Evolutionary conservation across 2,888 invertebrate species (phyloP), one percentile per base, ranked within the genome.

Genomic region (Athetis lepigone): DNA sequence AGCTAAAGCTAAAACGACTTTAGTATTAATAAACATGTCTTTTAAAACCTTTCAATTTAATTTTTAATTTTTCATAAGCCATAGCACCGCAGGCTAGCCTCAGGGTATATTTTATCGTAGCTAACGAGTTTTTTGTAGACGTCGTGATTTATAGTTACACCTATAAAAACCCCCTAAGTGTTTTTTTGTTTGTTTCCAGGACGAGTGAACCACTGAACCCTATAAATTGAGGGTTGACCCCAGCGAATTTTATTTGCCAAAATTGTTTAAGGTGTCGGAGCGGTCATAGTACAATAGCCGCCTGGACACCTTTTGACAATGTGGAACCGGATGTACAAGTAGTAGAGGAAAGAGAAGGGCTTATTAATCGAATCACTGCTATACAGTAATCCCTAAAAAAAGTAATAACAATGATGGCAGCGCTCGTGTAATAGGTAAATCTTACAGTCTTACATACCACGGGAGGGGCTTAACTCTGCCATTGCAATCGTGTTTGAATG

Each of bases 231-330:
- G 37, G 37, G 16, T 46, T 11, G 25, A 57, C 13, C 60, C 51
- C 13, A 29, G 55, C 36, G 23, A 49, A 37, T 61, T 49, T 29
- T 11, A 13, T 39, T 29, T 36, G 8, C 25, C 21, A 5, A 52
- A 49, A 73, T 45, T 57, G 8, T 56, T 21, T n/a, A 40, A 71
- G 37, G 37, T 42, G 40, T 56, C 33, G 8, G 19, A 19, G 13
- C 29, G 29, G 39, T 40, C 37, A 39, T 16, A 46, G 52, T 16
- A 49, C 27, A 52, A 60, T n/a, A 11, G n/a, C 19, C 21, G 39
- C 37, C 58, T 47, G 39, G 47, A 60, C 39, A 72, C 23, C 39
- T 66, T 64, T 52, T 25, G 37, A 45, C 8, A 42, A 50, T 37
- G 13, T 45, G 27, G 25, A 70, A 2, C 29, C 9, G 29, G 29